Base-by-base conservation (phyloP, 2,113 vertebrate species). In the Hippocampus barbouri region DNA sequence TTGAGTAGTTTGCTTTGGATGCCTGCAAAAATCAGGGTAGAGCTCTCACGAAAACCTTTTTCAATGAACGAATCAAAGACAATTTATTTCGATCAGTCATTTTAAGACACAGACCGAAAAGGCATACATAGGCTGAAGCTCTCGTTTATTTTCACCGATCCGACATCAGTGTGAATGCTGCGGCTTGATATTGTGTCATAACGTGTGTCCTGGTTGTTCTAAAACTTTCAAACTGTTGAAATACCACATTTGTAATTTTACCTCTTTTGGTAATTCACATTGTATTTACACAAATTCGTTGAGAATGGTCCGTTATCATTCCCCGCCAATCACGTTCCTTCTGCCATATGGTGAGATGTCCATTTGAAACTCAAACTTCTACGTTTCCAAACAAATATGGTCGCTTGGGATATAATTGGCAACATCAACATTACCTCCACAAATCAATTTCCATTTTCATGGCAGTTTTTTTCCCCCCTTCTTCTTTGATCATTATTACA, bases 1-100 rank as follows among this genome's bases (percentile, higher is more conserved):
- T 34, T 34, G 0, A 38, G 5, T 38, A 78, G 79, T 87, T 78
- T 85, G 78, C 85, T 89, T 87, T 85, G 80, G 85, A 72, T 30
- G 23, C 53, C 53, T 56, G 53, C 2, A 23, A 23, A 9, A 60
- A 60, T 60, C 12, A 60, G 25, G 34, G 20, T 40, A 40, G n/a
- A 18, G 18, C 34, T 41, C 34, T 4, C 61, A 38, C 6, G 14
- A 77, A 68, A 63, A 4, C 70, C 64, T 78, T 71, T 72, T 68
- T 62, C 23, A 49, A 40, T 23, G 6, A n/a, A n/a, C 10, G 21
- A 56, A 56, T 9, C 10, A n/a, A 56, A 56, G 3, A n/a, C 21
- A 56, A 21, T 6, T 10, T 4, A 56, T 56, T 23, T 45, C 12
- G 14, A 45, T 45, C 43, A 45, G 43, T 45, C 43, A 45, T 45